Percentiles rank a stretch among this genome's conserved stretches.
Conservation (phyloP, 2,888 invertebrate genomes). For the Tachystola acroxantha region DNA sequence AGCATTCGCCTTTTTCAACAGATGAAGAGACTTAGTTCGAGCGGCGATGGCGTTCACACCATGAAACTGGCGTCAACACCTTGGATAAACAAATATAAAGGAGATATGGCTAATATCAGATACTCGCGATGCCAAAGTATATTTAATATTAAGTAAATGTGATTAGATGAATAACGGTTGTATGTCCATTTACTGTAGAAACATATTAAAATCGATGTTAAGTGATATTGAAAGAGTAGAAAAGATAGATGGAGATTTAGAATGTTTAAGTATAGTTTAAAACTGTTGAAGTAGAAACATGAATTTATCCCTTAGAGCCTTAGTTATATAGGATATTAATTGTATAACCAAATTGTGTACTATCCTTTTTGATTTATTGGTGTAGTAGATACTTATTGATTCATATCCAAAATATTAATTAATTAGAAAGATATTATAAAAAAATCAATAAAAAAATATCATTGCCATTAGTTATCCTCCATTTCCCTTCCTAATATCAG, state of each 20-base stretch:
- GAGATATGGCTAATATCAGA: constrained; percentile 8
- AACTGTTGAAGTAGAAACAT: constrained; percentile 51
- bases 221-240: constrained; percentile 19
- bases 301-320: constrained; percentile 50
- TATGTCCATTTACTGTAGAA: constrained; percentile 75
- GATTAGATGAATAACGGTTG: constrained; percentile 56
- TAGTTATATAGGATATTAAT: constrained; percentile 31
- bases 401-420: constrained; percentile 9
- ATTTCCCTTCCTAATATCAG: neutral
- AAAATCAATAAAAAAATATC: too few species aligned
- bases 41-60: constrained; percentile 34
- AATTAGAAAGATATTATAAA: constrained; percentile 1
- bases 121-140: constrained; percentile 66
- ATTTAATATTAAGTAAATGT: constrained; percentile 43
- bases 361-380: constrained; percentile 25
- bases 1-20: constrained; percentile 21
- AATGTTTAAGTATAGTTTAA: constrained; percentile 22
- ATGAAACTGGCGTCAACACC: constrained; percentile 22
- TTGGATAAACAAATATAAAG: constrained; percentile 4
- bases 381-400: constrained; percentile 18
- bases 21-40: constrained; percentile 57
- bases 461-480: constrained; percentile 22
- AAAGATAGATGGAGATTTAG: constrained; percentile 6
- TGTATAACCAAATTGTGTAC: constrained; percentile 22
- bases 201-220: constrained; percentile 43